Base-by-base conservation (phyloP, 2,888 invertebrate species). In the Galerucella pusilla region DNA sequence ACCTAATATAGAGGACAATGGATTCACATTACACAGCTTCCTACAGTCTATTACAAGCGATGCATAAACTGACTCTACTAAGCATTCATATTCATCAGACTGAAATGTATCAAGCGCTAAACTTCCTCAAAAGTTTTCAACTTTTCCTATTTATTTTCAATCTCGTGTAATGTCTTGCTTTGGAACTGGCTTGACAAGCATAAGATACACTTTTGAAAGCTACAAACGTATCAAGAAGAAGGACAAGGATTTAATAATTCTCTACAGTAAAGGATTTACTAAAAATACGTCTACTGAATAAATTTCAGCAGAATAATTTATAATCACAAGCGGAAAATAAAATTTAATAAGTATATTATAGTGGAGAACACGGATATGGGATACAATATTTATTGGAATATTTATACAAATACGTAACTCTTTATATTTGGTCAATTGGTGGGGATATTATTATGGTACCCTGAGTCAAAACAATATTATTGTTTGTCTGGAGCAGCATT, bases 1-100 rank as follows among this genome's bases (percentile, higher is more conserved):
- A 52, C 52, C 14, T n/a, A 52, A n/a, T n/a, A 52, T 52, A n/a
- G 52, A 52, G n/a, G n/a, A 52, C 52, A 52, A 52, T 52, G 52
- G 52, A 52, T 52, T 52, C n/a, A 52, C 52, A 52, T 14, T 52
- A 14, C 4, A 52, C n/a, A 5, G 52, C n/a, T n/a, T 6, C 6
- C 6, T 52, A 52, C 4, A 49, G 4, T 49, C 1, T 6, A 52
- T 52, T 52, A 52, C 52, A 52, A 52, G 6, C 6, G 14, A 52
- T 52, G 46, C 46, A 49, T 5, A n/a, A 52, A 52, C n/a, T n/a
- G n/a, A 52, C 52, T 52, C 6, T n/a, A 52, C 6, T n/a, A 52
- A 52, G n/a, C 52, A 52, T 52, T 52, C n/a, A 52, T 52, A 52
- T n/a, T 52, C 52, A n/a, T 52, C 52, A 14, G n/a, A 52, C n/a